A percentile compares a stretch with the other conserved stretches of the same genome.
Evolutionary conservation across 2,797 vertebrate species (phyloP).

Genomic region (Acanthopagrus latus): DNA sequence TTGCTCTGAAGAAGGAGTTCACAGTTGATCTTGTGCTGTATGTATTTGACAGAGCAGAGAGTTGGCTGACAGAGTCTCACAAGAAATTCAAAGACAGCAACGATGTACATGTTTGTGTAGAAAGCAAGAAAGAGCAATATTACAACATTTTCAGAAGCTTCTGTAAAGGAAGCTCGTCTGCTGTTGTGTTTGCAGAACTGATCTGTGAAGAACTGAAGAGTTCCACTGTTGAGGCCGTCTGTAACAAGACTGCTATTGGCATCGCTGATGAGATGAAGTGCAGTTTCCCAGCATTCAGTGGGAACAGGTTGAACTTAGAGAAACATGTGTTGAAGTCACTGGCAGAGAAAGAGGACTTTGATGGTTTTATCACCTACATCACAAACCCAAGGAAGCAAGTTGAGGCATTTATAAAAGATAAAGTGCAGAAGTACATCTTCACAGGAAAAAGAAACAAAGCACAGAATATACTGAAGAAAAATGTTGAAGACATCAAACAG

Average conservation of each 20-base stretch:
- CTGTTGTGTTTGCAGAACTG: slow-evolving; percentile 55
- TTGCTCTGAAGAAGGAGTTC: slow-evolving; percentile 54
- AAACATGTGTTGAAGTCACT: slow-evolving; percentile 58
- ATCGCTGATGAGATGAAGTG: slow-evolving; percentile 29
- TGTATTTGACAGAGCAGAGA: slow-evolving; percentile 10
- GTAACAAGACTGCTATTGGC: slow-evolving; percentile 41
- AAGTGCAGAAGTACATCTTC: slow-evolving; percentile 55
- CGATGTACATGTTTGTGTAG: slow-evolving; percentile 15
- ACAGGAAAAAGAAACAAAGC: slow-evolving; percentile 16
- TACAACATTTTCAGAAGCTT: slow-evolving; percentile 52
- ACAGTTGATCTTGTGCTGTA: slow-evolving; percentile 53
- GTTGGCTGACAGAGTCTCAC: slow-evolving; percentile 28
- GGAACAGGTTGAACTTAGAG: slow-evolving; percentile 54
- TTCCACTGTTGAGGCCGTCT: slow-evolving; percentile 37
- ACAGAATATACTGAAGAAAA: slow-evolving; percentile 49
- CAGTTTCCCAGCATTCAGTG: slow-evolving; percentile 49
- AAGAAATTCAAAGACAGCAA: background rate
- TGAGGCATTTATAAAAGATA: slow-evolving; percentile 50
- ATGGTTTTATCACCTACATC: slow-evolving; percentile 51
- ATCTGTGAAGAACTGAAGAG: slow-evolving; percentile 49
- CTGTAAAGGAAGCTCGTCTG: slow-evolving; percentile 54
- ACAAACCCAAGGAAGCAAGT: background rate
- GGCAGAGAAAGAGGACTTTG: slow-evolving; percentile 46
- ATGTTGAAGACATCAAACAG: slow-evolving; percentile 21
- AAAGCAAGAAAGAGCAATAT: slow-evolving; percentile 33